Conservation (phyloP, 2,888 invertebrate species). For the Monopis laevigella region DNA sequence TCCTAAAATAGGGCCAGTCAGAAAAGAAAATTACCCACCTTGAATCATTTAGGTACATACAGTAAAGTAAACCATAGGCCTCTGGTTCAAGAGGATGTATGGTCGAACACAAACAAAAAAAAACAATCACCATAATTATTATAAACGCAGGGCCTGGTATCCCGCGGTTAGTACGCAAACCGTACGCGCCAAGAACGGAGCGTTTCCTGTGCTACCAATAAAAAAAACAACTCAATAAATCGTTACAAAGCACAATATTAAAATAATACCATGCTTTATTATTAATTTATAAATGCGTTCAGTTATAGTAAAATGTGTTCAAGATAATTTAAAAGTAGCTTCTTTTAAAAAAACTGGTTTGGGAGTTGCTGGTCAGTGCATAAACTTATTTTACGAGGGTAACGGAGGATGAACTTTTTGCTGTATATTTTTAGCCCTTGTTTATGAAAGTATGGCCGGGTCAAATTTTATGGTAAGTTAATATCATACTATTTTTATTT, state of each 20-base stretch:
- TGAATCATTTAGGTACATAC: no score
- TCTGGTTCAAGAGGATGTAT: constrained; percentile 10
- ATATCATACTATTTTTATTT: no score
- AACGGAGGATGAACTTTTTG: constrained; percentile 8
- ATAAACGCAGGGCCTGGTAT: constrained; percentile 45
- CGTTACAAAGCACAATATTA: constrained; percentile 25
- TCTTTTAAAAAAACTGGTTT: constrained; percentile 14
- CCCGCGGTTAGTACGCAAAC: constrained; percentile 37
- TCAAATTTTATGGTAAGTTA: neutral
- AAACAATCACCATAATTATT: constrained; percentile 54
- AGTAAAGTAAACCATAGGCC: no score
- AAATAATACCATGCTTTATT: constrained; percentile 17
- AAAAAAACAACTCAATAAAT: neutral
- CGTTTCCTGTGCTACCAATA: neutral
- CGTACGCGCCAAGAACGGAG: constrained; percentile 29
- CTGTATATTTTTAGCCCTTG: constrained; percentile 10
- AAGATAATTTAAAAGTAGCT: constrained; percentile 22
- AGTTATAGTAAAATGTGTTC: neutral
- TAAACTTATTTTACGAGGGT: constrained; percentile 1
- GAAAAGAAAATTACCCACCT: neutral
- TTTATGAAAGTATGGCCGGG: neutral
- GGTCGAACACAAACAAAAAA: constrained; percentile 31
- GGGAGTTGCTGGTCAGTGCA: constrained; percentile 23
- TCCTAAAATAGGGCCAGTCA: neutral
- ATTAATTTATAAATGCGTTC: constrained; percentile 12